phyloP scores from a whole-genome alignment of 1,140 invertebrate genomes.

The Pogonomyrmex barbatus region DNA sequence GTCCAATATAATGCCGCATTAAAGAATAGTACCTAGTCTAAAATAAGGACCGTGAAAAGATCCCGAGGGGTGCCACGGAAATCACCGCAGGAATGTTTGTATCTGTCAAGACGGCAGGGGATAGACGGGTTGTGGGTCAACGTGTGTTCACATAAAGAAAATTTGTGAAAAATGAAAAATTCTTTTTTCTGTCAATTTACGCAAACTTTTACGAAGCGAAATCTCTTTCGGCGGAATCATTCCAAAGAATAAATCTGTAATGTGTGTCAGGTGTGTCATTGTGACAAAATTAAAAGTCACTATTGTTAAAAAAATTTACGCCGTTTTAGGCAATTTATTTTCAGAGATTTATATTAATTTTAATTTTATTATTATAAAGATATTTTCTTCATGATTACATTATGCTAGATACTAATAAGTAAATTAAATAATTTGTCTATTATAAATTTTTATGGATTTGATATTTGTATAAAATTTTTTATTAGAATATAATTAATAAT shows the following conservation, averaged over 20 bases:
- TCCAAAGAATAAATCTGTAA: slow-evolving; percentile 20
- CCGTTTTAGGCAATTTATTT: background rate
- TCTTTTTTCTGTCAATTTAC: background rate
- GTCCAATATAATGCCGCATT: slow-evolving; percentile 79
- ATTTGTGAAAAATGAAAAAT: slow-evolving; percentile 3
- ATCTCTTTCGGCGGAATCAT: background rate
- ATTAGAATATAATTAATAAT: background rate
- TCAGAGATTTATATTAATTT: background rate
- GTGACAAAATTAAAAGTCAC: background rate
- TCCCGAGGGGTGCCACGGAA: slow-evolving; percentile 56
- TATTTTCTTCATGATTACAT: background rate
- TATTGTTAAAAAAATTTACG: background rate
- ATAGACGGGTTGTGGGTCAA: slow-evolving; percentile 70
- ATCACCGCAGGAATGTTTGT: slow-evolving; percentile 71
- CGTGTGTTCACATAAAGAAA: slow-evolving; percentile 55
- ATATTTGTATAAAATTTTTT: background rate
- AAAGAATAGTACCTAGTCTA: slow-evolving; percentile 63
- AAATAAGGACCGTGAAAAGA: slow-evolving; percentile 64
- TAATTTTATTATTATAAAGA: background rate
- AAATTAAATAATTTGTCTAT: background rate
- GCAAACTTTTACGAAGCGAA: slow-evolving; percentile 53
- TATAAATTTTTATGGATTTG: background rate
- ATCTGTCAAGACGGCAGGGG: slow-evolving; percentile 63
- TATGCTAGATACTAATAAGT: background rate
- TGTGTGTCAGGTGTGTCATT: slow-evolving; percentile 51